phyloP scores from a whole-genome alignment of 1,140 invertebrate species.

The Gryllus bimaculatus region DNA sequence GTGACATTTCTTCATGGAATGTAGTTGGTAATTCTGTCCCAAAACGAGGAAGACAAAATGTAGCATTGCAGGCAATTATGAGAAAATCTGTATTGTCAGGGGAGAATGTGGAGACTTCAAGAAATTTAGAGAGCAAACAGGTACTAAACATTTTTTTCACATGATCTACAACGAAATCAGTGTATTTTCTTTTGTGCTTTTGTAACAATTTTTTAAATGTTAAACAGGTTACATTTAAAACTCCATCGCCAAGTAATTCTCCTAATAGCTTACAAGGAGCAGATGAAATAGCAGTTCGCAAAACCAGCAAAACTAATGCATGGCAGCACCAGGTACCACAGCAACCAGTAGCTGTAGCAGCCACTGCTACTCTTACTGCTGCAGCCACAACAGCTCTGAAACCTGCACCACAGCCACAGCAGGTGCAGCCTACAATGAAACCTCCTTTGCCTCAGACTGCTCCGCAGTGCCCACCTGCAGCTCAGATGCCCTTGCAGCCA shows the following conservation, averaged over 20 bases:
- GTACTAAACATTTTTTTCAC: conserved; percentile 27
- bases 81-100: conserved; percentile 36
- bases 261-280: conserved; percentile 33
- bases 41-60: conserved; percentile 48
- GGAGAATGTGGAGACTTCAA: conserved; percentile 26
- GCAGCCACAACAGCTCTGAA: conserved; percentile 7
- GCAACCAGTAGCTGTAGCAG: not conserved
- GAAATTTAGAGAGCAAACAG: conserved; percentile 46
- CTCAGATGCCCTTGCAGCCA: not conserved
- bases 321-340: conserved; percentile 13
- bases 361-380: not conserved
- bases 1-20: conserved; percentile 21
- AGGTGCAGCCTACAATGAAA: not conserved
- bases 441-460: not conserved
- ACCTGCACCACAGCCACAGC: not conserved
- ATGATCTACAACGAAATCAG: no score
- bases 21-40: conserved; percentile 33
- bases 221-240: conserved; percentile 43
- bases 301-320: not conserved
- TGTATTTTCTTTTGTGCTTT: not conserved
- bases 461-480: not conserved
- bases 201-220: not conserved
- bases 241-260: conserved; percentile 39
- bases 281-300: conserved; percentile 18
- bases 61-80: conserved; percentile 67